Evolutionary conservation across 1,140 invertebrate species (phyloP), one percentile per base, ranked within the genome.

Genomic region (Odontomachus brunneus): DNA sequence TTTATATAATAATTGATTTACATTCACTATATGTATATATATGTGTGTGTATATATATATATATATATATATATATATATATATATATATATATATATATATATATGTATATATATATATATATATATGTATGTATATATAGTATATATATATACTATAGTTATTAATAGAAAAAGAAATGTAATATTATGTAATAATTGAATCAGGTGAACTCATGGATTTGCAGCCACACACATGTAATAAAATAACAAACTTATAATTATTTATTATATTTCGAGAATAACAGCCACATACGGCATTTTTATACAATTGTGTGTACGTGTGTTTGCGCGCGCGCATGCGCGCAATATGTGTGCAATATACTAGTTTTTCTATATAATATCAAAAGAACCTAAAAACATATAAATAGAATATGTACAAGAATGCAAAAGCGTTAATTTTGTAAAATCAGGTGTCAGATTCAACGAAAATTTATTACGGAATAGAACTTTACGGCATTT

Each of bases 191-290:
- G 38, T 11, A 44, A 57, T 49, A 81, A 49, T n/a, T 26, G 24
- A 73, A 73, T 29, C 24, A 60, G n/a, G 38, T 57, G 44, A 15
- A 80, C 7, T 19, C n/a, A 49, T 76, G 1, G 49, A 66, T 12
- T 76, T 15, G 49, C 26, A 76, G 48, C 59, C 38, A 59, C 19
- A 82, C 44, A 44, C 24, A 59, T 44, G 22, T 62, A 81, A 62
- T 75, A 62, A 48, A 83, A 83, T 82, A 84, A 84, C 29, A 69
- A 81, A 78, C 62, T 60, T 69, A 78, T 78, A 82, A 12, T 69
- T 17, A 60, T 81, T 80, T 84, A 67, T 84, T 67, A 82, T 71
- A 51, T 26, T 67, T 80, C 33, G 17, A 62, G 22, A 29, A 15
- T 65, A 82, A 84, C 66, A 69, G 51, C n/a, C 22, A 66, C 38